Percentiles rank a stretch among this genome's conserved stretches.
Conservation (phyloP, 2,113 vertebrate species). For the Sylvietta virens region DNA sequence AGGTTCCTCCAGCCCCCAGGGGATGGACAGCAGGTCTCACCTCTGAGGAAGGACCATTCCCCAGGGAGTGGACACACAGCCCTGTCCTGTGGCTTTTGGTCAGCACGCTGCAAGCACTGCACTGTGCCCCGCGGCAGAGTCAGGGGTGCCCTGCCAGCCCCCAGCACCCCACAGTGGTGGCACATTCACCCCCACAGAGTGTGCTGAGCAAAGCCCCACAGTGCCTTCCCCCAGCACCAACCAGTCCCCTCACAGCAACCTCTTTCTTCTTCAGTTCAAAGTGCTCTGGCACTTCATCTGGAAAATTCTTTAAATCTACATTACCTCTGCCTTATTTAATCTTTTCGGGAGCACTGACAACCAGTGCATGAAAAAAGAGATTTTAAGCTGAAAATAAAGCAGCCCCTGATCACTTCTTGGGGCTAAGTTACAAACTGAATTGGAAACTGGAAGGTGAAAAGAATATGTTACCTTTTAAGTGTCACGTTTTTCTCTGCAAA, state of each 20-base stretch:
- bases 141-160: neutral
- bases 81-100: rapidly evolving
- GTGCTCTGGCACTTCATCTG: slow-evolving; percentile 64
- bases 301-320: slow-evolving; percentile 73
- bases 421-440: slow-evolving; percentile 44
- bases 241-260: neutral
- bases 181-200: neutral
- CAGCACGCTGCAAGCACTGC: neutral
- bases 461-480: slow-evolving; percentile 54
- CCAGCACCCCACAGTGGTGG: rapidly evolving
- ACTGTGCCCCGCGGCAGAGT: neutral
- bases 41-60: neutral
- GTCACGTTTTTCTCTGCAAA: slow-evolving; percentile 12
- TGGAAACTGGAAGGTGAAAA: slow-evolving; percentile 53
- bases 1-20: neutral
- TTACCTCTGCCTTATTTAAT: slow-evolving; percentile 74
- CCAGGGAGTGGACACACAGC: neutral
- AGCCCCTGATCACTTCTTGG: slow-evolving; percentile 16
- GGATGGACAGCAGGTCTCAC: rapidly evolving
- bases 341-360: slow-evolving; percentile 64
- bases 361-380: slow-evolving; percentile 66
- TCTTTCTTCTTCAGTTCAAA: slow-evolving; percentile 69
- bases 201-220: neutral
- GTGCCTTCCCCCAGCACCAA: neutral
- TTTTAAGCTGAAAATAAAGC: slow-evolving; percentile 56